Base-by-base conservation (phyloP, 2,797 vertebrate species). In the Phalanger gymnotis region DNA sequence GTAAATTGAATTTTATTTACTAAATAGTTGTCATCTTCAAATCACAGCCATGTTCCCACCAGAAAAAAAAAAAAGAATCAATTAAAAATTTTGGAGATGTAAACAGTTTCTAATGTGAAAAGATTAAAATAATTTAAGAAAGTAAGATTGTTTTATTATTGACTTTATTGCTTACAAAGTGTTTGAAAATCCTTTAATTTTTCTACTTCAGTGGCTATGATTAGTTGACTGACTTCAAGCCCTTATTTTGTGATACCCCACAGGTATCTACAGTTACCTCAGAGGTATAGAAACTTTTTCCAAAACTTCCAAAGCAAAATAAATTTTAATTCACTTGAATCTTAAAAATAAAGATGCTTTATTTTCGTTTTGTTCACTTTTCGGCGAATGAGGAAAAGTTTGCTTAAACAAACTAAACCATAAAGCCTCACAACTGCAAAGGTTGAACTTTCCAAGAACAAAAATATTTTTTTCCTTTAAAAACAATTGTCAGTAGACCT, bases 291-390 rank as follows among this genome's bases (percentile, higher is more conserved):
- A 94, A 90, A 57, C 22, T 25, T 47, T 61, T 89, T 96, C 31
- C 94, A 47, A 95, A 91, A 90, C 16, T 16, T 55, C 10, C 34
- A 30, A 31, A 58, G 22, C 28, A 91, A n/a, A 51, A 90, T 90
- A 93, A 95, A n/a, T 95, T 92, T 53, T 95, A 90, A 3, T 66
- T 95, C 47, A 93, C 91, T 87, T 95, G 52, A 47, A 81, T 47
- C 47, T 81, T 11, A 27, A 47, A 34, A 81, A 81, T 81, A 81
- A 81, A 40, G 19, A 25, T 47, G 7, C 19, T 40, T 73, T 40
- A 40, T 73, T 73, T 73, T 73, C 40, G 61, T 34, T 9, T 40
- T 73, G 9, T 73, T 40, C 22, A 81, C 40, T 47, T 81, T 47
- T 47, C 1, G 5, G 40, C 27, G 66, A 34, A 22, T 66, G 51